Conservation (phyloP, 64 coral and sea anemone genomes). For the Montipora capricornis region DNA sequence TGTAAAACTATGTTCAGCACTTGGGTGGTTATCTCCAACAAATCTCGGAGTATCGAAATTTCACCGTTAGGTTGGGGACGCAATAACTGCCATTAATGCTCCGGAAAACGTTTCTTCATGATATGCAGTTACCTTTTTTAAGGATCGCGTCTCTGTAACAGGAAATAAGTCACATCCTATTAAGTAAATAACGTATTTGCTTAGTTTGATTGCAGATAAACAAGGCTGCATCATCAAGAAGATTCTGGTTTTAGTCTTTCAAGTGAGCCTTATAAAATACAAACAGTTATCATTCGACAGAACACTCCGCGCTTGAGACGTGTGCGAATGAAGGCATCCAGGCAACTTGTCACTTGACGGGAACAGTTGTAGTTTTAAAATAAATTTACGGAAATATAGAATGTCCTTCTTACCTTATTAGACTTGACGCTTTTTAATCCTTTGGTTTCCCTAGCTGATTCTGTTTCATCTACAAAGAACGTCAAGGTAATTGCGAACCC, state of each 20-base stretch:
- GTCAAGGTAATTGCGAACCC: not conserved
- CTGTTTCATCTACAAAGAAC: not conserved
- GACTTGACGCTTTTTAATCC: not conserved
- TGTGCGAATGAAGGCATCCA: not conserved
- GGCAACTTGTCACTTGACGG: not conserved
- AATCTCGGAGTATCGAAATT: not conserved
- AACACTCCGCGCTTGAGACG: no score
- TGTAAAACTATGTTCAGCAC: not conserved
- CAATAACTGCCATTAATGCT: not conserved
- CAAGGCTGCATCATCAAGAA: not conserved
- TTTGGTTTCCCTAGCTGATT: constrained; percentile 23
- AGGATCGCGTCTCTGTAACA: not conserved
- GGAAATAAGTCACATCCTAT: not conserved
- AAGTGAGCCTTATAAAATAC: not conserved
- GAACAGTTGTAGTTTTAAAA: not conserved
- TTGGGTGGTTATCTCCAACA: constrained; percentile 44
- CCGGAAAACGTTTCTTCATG: no score
- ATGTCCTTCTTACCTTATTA: constrained; percentile 27
- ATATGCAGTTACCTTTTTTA: not conserved
- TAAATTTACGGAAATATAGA: not conserved
- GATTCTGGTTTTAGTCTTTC: not conserved
- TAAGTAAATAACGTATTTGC: not conserved
- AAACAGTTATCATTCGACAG: not conserved
- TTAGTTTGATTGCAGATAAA: constrained; percentile 41
- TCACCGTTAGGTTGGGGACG: not conserved